phyloP scores from a whole-genome alignment of 2,113 vertebrate genomes.

The Thomomys bottae region DNA sequence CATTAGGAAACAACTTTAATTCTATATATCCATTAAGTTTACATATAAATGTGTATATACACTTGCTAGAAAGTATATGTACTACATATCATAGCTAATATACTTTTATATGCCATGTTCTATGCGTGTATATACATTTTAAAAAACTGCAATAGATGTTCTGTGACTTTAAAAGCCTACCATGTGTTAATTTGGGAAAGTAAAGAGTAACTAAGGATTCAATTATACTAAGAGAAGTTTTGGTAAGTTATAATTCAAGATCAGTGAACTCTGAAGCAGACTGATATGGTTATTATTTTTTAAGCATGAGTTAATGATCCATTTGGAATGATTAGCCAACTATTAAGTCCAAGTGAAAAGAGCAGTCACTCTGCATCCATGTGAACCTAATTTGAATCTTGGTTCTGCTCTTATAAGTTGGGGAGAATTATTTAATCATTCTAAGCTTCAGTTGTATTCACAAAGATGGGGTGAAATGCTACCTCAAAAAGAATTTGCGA shows the following conservation, averaged over 20 bases:
- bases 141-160: background rate
- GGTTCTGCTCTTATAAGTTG: background rate
- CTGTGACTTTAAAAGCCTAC: slow-evolving; percentile 14
- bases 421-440: background rate
- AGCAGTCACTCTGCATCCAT: background rate
- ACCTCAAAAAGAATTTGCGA: background rate
- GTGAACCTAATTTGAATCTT: background rate
- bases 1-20: background rate
- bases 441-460: background rate
- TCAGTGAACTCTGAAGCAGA: slow-evolving; percentile 45
- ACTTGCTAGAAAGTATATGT: background rate
- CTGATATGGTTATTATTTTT: background rate
- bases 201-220: slow-evolving; percentile 5
- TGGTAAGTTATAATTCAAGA: slow-evolving; percentile 27
- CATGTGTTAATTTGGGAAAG: background rate
- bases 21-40: background rate
- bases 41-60: background rate
- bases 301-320: slow-evolving; percentile 49
- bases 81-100: background rate
- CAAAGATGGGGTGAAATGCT: background rate
- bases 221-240: background rate
- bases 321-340: background rate
- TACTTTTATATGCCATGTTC: background rate
- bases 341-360: background rate
- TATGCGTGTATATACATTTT: background rate